Evolutionary conservation across 2,797 vertebrate species (phyloP), one percentile per base, ranked within the genome.

Genomic region (Macroramphosus scolopax): DNA sequence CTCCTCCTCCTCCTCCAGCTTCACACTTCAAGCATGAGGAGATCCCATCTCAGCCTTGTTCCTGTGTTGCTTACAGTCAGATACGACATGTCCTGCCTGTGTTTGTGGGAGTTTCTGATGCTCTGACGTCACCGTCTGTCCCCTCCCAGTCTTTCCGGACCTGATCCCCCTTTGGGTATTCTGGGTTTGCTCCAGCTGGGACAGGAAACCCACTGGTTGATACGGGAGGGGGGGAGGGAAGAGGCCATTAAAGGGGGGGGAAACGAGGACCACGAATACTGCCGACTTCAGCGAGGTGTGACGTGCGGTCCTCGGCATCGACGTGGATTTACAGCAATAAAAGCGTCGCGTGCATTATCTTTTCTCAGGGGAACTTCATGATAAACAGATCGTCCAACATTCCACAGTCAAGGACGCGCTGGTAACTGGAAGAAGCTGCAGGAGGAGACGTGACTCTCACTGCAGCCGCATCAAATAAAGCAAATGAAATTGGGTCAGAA

Each of bases 191-290:
- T 83, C 68, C 79, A 83, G 73, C 53, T 71, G 38, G 68, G 71
- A 63, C 81, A 86, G 86, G 83, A 87, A 84, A 82, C 63, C 40
- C 68, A 59, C 75, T 41, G 24, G 63, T 67, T 64, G 20, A 51
- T 53, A 71, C 65, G 30, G 71, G 20, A 22, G 20, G 6, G 3
- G 20, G 20, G 20, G 20, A 6, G 75, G 69, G 67, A 75, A 74
- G 83, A 78, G 86, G 81, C 81, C 83, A 77, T 46, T 44, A 43
- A 63, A 51, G 71, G 70, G 71, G 61, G 32, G 60, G 66, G n/a
- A n/a, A 76, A 52, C 46, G 15, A 48, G 47, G 60, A 61, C 53
- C 42, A 34, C 18, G 17, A 58, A 31, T 14, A 30, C 49, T 61
- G 48, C 22, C n/a, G n/a, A n/a, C n/a, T n/a, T n/a, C n/a, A n/a